These are phyloP conservation scores for Dione vanillae DNA, from an alignment of 2,888 invertebrate species.

Conservation along the genomic window DNA sequence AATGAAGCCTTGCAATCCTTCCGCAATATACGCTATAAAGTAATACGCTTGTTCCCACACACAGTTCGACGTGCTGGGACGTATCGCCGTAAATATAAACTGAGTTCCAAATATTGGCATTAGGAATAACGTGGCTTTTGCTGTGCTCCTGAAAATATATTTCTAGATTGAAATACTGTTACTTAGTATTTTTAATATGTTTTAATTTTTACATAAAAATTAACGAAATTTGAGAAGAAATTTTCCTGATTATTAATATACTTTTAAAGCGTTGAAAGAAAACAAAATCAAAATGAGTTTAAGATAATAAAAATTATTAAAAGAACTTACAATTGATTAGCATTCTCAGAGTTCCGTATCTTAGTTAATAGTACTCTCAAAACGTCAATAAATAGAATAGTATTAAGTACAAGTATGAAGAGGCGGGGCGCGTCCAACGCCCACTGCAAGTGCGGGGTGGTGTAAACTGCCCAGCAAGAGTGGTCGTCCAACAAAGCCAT, in stretches of 20 bases:
- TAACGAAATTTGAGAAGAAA: too few relatives aligned
- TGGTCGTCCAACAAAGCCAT: conserved; percentile 79
- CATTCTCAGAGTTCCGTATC: conserved; percentile 81
- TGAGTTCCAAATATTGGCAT: conserved; percentile 89
- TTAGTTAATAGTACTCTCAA: conserved; percentile 86
- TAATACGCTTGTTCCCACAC: conserved; percentile 83
- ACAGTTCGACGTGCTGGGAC: conserved; percentile 80
- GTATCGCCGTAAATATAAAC: conserved; percentile 85
- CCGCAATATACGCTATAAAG: conserved; percentile 83
- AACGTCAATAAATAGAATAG: conserved; percentile 85
- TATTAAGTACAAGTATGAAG: conserved; percentile 83
- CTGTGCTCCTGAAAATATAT: conserved; percentile 77
- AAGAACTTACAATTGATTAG: conserved; percentile 73
- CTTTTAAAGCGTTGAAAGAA: too few relatives aligned
- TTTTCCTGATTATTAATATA: too few relatives aligned
- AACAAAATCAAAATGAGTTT: too few relatives aligned
- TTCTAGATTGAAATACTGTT: background rate
- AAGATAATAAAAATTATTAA: background rate
- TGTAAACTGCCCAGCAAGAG: conserved; percentile 86
- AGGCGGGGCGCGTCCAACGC: conserved; percentile 85
- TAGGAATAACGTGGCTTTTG: conserved; percentile 87
- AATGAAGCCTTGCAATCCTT: conserved; percentile 85
- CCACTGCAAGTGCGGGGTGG: conserved; percentile 83
- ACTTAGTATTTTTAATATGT: too few relatives aligned
- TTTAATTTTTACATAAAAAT: too few relatives aligned